Percentiles rank a stretch among this genome's conserved stretches.
Conservation (phyloP, 2,113 vertebrate genomes). For the Holacanthus passer region DNA sequence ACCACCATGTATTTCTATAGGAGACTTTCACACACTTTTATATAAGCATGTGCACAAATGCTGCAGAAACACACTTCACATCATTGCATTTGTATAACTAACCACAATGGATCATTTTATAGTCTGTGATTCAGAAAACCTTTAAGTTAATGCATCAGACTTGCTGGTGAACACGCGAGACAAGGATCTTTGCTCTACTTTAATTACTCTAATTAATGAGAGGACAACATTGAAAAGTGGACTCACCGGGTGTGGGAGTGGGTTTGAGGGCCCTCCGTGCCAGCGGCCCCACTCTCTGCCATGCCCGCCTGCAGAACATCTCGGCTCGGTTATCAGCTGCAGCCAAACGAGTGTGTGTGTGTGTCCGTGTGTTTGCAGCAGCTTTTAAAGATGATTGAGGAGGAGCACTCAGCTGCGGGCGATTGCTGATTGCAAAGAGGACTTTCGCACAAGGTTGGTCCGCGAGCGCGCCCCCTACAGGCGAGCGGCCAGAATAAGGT, state of each 20-base stretch:
- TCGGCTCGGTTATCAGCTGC: conserved; percentile 44
- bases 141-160: background rate
- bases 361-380: conserved; percentile 8
- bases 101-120: background rate
- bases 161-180: background rate
- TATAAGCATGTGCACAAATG: background rate
- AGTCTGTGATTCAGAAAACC: background rate
- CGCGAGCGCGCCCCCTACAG: conserved; percentile 37
- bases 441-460: background rate
- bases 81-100: background rate
- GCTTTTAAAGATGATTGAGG: conserved; percentile 26
- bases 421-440: conserved; percentile 6
- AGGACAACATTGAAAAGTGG: background rate
- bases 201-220: background rate
- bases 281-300: conserved; percentile 85
- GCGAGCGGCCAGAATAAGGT: background rate
- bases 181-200: background rate
- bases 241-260: conserved; percentile 69
- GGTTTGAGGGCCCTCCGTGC: conserved; percentile 72
- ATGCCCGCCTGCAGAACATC: conserved; percentile 87
- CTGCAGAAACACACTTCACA: background rate
- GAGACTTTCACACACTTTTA: background rate
- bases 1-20: background rate
- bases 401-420: background rate
- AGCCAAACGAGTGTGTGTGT: background rate